Evolutionary conservation across 2,888 invertebrate genomes (phyloP), one percentile per base, ranked within the genome.

Genomic region (Argyresthia albistria): DNA sequence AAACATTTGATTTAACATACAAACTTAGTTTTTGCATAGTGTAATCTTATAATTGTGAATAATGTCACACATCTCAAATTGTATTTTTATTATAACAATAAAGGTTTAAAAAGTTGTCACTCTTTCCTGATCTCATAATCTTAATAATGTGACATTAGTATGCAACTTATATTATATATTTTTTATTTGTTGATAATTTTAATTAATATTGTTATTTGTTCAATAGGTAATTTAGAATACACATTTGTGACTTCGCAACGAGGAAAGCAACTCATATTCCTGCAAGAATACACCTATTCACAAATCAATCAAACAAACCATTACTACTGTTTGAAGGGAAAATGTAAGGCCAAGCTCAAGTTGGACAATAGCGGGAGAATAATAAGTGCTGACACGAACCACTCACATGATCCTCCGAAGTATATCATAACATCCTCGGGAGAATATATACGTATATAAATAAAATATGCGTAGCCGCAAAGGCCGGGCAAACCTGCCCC

Each of bases 311-410:
- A 51, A 9, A 54, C 59, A 0, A 65, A 61, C 25, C 25, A 25
- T 25, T 51, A 45, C 36, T 51, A 51, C 25, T 51, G 51, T 14
- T 45, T 45, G 12, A 43, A 51, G 45, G 39, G 35, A 14, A 4
- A 15, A 16, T 70, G 71, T 52, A 67, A 60, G 48, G 63, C 64
- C 8, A 65, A 57, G 48, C 15, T 74, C 10, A 64, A 59, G 46
- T 46, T 72, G 12, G 57, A 63, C 50, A n/a, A 46, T 0, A n/a
- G 55, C 3, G 67, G 66, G 0, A 55, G 46, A 1, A 62, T 75
- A 0, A n/a, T 52, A 6, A n/a, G 53, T 1, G 14, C 58, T 3
- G 7, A 53, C 0, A 62, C 61, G n/a, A 47, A 50, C 2, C 74
- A 74, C 47, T 25, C 7, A 1, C 50, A 50, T 43, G 42, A 42